These are phyloP conservation scores for Leucophora obtusa DNA, from an alignment of 2,888 invertebrate genomes.

Conservation along the genomic window DNA sequence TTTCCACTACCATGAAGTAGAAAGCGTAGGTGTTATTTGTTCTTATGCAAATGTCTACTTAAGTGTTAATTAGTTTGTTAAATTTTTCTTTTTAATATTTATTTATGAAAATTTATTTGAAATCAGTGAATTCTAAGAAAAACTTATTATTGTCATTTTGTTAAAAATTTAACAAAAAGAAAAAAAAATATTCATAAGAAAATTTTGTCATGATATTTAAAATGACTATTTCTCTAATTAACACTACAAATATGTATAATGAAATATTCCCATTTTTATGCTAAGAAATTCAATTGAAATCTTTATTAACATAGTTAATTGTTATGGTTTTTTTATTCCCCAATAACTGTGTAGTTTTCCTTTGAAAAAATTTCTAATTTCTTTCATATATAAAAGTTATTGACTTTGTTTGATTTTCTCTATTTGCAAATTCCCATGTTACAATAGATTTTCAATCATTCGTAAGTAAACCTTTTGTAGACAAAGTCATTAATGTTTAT, in stretches of 20 bases:
- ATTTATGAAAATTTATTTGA: constrained; percentile 43
- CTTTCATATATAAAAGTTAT: constrained; percentile 7
- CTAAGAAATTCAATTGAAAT: constrained; percentile 5
- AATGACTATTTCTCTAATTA: constrained; percentile 14
- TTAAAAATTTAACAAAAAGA: not conserved
- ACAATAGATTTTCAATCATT: not conserved
- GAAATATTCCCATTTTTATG: constrained; percentile 16
- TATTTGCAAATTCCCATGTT: constrained; percentile 39
- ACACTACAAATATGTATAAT: constrained; percentile 30
- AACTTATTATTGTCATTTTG: not conserved
- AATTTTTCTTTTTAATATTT: constrained; percentile 49
- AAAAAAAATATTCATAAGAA: not conserved
- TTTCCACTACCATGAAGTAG: not conserved
- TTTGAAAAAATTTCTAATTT: not conserved
- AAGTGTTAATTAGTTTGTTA: constrained; percentile 54
- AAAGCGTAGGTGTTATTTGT: constrained; percentile 41
- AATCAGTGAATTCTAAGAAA: not conserved
- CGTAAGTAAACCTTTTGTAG: too few species aligned
- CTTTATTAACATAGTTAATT: constrained; percentile 3
- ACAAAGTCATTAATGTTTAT: constrained; percentile 22
- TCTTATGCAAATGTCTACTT: constrained; percentile 30
- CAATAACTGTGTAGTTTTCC: not conserved
- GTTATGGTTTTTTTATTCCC: not conserved
- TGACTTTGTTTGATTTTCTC: constrained; percentile 44
- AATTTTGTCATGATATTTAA: not conserved